These are phyloP conservation scores for Ethmia dodecea DNA, from an alignment of 2,888 invertebrate genomes.

Conservation along the genomic window DNA sequence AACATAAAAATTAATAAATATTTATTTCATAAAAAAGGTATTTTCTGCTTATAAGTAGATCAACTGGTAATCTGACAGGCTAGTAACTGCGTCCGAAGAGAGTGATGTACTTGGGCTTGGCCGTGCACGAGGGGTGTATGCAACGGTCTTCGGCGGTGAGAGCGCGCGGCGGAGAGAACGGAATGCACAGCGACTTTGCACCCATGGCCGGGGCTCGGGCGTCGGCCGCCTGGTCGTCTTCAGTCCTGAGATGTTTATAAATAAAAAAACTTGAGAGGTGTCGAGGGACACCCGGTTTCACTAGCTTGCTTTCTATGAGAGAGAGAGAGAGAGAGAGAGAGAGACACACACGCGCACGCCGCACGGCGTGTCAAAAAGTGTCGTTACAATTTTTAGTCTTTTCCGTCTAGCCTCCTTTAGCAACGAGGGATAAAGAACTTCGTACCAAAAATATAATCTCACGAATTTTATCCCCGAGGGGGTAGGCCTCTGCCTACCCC, in stretches of 20 bases:
- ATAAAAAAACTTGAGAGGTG: slow-evolving; percentile 18
- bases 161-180: slow-evolving; percentile 89
- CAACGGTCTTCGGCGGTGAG: slow-evolving; percentile 83
- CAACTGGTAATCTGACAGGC: background rate
- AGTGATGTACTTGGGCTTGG: slow-evolving; percentile 89
- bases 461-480: too few species aligned
- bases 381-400: too few species aligned
- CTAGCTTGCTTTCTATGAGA: too few species aligned
- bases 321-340: too few species aligned
- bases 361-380: too few species aligned
- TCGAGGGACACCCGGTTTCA: too few species aligned
- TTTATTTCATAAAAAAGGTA: slow-evolving; percentile 21
- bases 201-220: slow-evolving; percentile 97
- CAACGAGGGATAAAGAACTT: too few species aligned
- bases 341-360: too few species aligned
- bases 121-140: slow-evolving; percentile 90
- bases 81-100: slow-evolving; percentile 97
- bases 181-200: slow-evolving; percentile 98
- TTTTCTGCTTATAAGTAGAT: background rate
- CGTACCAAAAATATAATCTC: too few species aligned
- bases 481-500: too few species aligned
- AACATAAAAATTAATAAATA: slow-evolving; percentile 22
- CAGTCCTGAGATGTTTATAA: slow-evolving; percentile 82
- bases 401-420: too few species aligned
- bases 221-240: slow-evolving; percentile 76